These are phyloP conservation scores for Drosophila mulleri DNA, from an alignment of 2,888 invertebrate species.

Conservation along the genomic window DNA sequence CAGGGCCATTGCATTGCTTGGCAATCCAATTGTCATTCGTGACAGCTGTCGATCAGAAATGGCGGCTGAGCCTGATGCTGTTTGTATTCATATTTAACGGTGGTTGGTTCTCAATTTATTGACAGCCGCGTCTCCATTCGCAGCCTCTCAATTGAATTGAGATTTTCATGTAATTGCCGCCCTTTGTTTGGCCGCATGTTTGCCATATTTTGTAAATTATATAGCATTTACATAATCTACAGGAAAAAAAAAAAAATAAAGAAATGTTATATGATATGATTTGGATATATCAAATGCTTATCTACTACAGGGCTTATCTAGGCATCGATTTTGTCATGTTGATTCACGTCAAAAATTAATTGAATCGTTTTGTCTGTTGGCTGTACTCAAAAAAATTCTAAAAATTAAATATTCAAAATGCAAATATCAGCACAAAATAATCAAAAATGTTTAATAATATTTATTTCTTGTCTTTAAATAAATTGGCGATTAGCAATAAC, in stretches of 20 bases:
- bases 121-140: constrained; percentile 44
- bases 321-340: constrained; percentile 9
- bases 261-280: constrained; percentile 19
- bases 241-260: background rate
- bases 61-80: constrained; percentile 67
- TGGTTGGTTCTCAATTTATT: constrained; percentile 65
- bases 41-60: constrained; percentile 84
- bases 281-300: constrained; percentile 6
- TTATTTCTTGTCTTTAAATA: no score
- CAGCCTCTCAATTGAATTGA: constrained; percentile 49
- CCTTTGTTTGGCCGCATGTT: constrained; percentile 73
- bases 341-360: constrained; percentile 13
- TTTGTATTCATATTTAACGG: constrained; percentile 45
- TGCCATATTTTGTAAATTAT: constrained; percentile 72
- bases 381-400: background rate
- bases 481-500: no score
- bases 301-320: constrained; percentile 5
- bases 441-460: background rate
- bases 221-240: constrained; percentile 42
- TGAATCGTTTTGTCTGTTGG: constrained; percentile 2
- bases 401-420: no score
- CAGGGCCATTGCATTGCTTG: constrained; percentile 8
- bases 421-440: background rate
- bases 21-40: constrained; percentile 80
- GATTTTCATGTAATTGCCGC: constrained; percentile 69